These are phyloP conservation scores for Nymphalis urticae DNA, from an alignment of 2,888 invertebrate species.

Conservation along the genomic window DNA sequence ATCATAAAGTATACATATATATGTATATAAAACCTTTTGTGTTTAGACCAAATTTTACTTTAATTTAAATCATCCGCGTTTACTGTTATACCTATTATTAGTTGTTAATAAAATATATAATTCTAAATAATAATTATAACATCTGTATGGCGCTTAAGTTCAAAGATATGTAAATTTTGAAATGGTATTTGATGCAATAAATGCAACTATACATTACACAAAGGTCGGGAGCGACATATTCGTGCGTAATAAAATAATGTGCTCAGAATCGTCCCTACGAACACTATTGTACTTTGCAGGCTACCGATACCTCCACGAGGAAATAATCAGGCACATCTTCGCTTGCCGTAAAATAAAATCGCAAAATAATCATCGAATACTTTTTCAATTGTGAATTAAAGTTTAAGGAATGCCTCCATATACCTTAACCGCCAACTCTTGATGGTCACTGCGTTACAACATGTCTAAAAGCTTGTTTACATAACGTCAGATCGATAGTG, in stretches of 20 bases:
- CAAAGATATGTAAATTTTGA: no score
- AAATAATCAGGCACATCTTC: conserved; percentile 23
- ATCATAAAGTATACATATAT: no score
- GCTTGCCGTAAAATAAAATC: conserved; percentile 13
- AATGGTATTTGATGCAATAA: not conserved
- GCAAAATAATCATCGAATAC: conserved; percentile 20
- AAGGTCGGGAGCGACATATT: conserved; percentile 29
- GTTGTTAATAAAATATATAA: no score
- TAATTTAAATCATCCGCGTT: no score
- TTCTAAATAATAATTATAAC: no score
- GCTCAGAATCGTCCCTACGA: conserved; percentile 46
- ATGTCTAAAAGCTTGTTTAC: no score
- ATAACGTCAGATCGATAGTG: no score
- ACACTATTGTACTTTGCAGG: conserved; percentile 75
- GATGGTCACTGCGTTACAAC: not conserved
- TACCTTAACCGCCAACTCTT: not conserved
- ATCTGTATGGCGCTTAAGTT: no score
- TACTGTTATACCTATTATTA: no score
- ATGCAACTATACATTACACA: not conserved
- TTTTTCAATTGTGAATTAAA: conserved; percentile 11
- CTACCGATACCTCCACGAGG: conserved; percentile 48
- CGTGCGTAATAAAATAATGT: conserved; percentile 38
- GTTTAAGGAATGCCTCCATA: not conserved
- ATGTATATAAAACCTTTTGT: no score
- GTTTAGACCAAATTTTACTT: no score